Base-by-base conservation (phyloP, 1,140 invertebrate genomes). In the Melanaphis sacchari region DNA sequence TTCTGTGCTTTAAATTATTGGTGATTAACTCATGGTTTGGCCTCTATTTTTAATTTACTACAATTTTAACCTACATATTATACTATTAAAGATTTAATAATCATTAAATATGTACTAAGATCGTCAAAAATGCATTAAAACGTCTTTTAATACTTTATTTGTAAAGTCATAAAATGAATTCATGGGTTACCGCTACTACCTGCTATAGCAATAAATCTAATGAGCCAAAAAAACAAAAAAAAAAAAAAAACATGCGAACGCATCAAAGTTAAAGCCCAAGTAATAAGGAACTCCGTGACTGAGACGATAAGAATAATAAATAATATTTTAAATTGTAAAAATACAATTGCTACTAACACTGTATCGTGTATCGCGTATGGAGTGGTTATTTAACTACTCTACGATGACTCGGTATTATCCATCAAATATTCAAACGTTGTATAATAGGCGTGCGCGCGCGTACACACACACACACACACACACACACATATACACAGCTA, bases 1-100 rank as follows among this genome's bases (percentile, higher is more conserved):
- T 66, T 15, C 7, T 31, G 24, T 2, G 54, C 54, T 31, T 59
- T 31, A 59, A 59, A 59, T 59, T 49, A 9, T 31, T 59, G 31
- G 15, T 59, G 54, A 59, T 54, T 8, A 59, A 6, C 9, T 59
- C 59, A 15, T 66, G 59, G n/a, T 11, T 11, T 59, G 54, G 26
- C 11, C 54, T n/a, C 59, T n/a, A 76, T n/a, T n/a, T 76, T 76
- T n/a, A 76, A 76, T 76, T 76, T 76, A 76, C 59, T n/a, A 76
- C 59, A 76, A 15, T 76, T 18, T 76, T 76, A n/a, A 76, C 15
- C n/a, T 9, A 18, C 31, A 31, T n/a, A n/a, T 36, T n/a, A 18
- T n/a, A 36, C 59, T 76, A 18, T 76, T 66, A 76, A 76, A 6
- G 4, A n/a, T 66, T 66, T 66, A 31, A 66, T 66, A 4, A 66